phyloP scores from a whole-genome alignment of 2,113 vertebrate genomes.

The Lepidothrix coronata region DNA sequence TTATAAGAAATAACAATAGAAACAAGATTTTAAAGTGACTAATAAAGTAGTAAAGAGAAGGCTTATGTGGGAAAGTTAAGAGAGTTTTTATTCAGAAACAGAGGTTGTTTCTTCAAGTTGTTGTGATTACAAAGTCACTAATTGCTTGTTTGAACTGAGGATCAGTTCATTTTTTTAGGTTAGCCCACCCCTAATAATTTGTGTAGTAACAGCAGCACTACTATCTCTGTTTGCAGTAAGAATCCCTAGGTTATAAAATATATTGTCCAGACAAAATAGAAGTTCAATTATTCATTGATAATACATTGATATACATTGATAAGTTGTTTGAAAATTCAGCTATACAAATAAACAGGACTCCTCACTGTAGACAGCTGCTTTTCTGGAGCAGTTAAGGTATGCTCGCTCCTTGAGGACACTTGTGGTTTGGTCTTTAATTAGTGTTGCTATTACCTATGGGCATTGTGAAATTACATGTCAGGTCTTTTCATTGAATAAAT shows the following conservation, averaged over 20 bases:
- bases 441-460: background rate
- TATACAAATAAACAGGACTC: background rate
- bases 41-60: background rate
- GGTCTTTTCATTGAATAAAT: background rate
- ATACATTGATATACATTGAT: background rate
- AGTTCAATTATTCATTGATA: background rate
- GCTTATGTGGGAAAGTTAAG: background rate
- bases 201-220: background rate
- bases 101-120: background rate
- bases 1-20: background rate
- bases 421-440: background rate
- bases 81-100: background rate
- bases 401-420: background rate
- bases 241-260: background rate
- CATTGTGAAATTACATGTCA: background rate
- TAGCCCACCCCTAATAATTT: background rate
- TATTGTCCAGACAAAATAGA: background rate
- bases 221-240: background rate
- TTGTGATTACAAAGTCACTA: background rate
- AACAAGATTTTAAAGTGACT: background rate
- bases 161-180: background rate
- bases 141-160: background rate
- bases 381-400: background rate
- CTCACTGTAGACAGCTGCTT: background rate
- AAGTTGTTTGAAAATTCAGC: background rate